Conservation (phyloP, 2,888 invertebrate species). For the Punctoribates punctum region DNA sequence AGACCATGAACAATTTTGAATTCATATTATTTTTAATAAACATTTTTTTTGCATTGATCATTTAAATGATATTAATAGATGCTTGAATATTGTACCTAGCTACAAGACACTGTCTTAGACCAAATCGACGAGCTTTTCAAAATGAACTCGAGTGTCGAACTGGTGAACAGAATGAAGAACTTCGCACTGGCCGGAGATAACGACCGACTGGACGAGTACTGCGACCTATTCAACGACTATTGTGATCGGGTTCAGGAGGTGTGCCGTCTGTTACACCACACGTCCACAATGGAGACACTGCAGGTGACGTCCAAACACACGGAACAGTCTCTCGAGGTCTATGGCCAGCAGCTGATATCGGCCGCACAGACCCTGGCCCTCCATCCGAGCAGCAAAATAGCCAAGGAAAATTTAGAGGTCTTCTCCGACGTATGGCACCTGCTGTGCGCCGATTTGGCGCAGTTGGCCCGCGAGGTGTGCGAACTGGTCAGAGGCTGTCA, state of each 20-base stretch:
- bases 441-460: conserved; percentile 78
- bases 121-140: conserved; percentile 72
- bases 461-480: conserved; percentile 46
- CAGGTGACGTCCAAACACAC: conserved; percentile 95
- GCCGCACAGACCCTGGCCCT: conserved; percentile 87
- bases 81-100: conserved; percentile 56
- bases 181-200: conserved; percentile 73
- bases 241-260: conserved; percentile 98
- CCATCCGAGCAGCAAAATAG: conserved; percentile 88
- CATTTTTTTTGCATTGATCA: too few relatives aligned
- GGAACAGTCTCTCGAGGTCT: conserved; percentile 88
- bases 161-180: conserved; percentile 66
- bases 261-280: conserved; percentile 91
- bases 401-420: conserved; percentile 67
- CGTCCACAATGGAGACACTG: conserved; percentile 86
- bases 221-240: conserved; percentile 92
- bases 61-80: too few relatives aligned
- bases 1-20: too few relatives aligned
- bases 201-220: conserved; percentile 85
- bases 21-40: too few relatives aligned
- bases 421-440: conserved; percentile 94
- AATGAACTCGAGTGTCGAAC: conserved; percentile 55
- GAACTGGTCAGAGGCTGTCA: conserved; percentile 39
- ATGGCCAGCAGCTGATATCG: conserved; percentile 89
- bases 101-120: conserved; percentile 76